Base-by-base conservation (phyloP, 2,113 vertebrate genomes). In the Spea bombifrons region DNA sequence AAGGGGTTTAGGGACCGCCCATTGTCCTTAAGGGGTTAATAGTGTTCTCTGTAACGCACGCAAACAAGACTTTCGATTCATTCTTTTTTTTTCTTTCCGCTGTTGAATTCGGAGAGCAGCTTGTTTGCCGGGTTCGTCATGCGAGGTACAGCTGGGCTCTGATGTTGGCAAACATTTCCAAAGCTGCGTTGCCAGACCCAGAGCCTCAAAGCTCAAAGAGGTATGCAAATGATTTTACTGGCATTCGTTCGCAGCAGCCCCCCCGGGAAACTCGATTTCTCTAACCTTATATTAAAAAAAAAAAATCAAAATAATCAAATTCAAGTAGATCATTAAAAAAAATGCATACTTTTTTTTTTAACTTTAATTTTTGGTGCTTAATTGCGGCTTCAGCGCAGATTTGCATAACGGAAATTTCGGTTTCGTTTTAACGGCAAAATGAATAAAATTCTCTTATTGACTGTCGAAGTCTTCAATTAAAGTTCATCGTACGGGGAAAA, bases 211-310 rank as follows among this genome's bases (percentile, higher is more conserved):
- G 76, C 76, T 72, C 69, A 66, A 55, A 72, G 76, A 78, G 69
- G 76, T 72, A 78, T 78, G 76, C 66, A 78, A 78, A 78, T 78
- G 69, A 78, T 72, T 78, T 65, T 55, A 71, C 46, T 78, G 76
- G 69, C 76, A 66, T 30, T 52, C 47, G 15, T 50, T 30, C 61
- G 66, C 47, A 47, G 48, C 12, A 6, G 47, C 12, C 66, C 76
- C 49, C n/a, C n/a, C n/a, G 76, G 59, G 76, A 78, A 12, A 55
- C 59, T 46, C 66, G 43, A 66, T 66, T 78, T 46, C 59, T 67
- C 68, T 65, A 8, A 16, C 57, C 63, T 47, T 70, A 46, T 57
- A 55, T 44, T 70, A 49, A 77, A 43, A 45, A 77, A 43, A 45
- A 69, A n/a, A 49, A 70, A 59, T 13, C 9, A 3, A 59, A 59